Evolutionary conservation across 92 coral and sea anemone genomes (phyloP).

Genomic region (Pocillopora meandrina): DNA sequence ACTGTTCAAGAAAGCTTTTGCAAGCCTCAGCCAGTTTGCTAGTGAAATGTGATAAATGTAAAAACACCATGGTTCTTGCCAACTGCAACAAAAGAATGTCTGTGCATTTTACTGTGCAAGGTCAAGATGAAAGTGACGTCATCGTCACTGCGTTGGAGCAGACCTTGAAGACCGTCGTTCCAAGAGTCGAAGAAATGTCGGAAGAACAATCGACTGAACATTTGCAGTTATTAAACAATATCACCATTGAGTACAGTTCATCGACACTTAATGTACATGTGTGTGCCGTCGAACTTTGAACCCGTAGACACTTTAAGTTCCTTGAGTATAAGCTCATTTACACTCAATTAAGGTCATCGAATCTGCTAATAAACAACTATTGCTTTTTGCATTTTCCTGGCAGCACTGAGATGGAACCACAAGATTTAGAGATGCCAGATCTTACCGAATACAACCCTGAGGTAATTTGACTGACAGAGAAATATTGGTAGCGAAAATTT

Average conservation of each 20-base stretch:
- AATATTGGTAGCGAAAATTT: too few relatives aligned
- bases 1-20: constrained; percentile 17
- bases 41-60: background rate
- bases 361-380: too few relatives aligned
- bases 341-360: too few relatives aligned
- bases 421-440: constrained; percentile 44
- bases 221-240: constrained; percentile 19
- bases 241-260: constrained; percentile 25
- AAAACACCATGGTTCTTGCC: constrained; percentile 10
- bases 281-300: constrained; percentile 14
- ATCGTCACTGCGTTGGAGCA: constrained; percentile 1
- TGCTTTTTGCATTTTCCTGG: too few relatives aligned
- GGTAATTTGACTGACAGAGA: background rate
- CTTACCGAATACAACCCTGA: constrained; percentile 26
- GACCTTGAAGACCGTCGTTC: constrained; percentile 17
- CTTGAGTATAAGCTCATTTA: too few relatives aligned
- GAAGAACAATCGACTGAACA: constrained; percentile 16
- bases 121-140: constrained; percentile 2
- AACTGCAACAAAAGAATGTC: constrained; percentile 21
- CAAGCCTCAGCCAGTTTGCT: constrained; percentile 16
- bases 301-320: background rate
- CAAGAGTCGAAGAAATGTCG: constrained; percentile 8
- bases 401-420: constrained; percentile 34
- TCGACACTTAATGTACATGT: constrained; percentile 3
- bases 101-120: constrained; percentile 28